Base-by-base conservation (phyloP, 2,797 vertebrate genomes). In the Spondyliosoma cantharus region DNA sequence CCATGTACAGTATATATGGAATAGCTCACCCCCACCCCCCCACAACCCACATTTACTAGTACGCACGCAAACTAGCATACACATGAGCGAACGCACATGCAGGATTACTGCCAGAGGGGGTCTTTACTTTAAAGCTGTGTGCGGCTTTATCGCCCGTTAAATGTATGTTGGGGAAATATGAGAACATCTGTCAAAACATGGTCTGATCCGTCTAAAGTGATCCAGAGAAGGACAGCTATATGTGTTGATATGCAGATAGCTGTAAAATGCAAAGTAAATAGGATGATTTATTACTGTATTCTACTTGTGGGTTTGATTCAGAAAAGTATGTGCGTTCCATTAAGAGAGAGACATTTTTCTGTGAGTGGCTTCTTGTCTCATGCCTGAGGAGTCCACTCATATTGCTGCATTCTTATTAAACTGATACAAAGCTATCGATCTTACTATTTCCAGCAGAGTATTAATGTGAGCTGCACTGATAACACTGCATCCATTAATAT, bases 101-200 rank as follows among this genome's bases (percentile, higher is more conserved):
- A 70, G 61, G 77, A 85, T 87, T 88, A 92, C 83, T 62, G 87
- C 86, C 81, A 50, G 48, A 68, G 90, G 91, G 80, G 76, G 50
- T 69, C 62, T 86, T 84, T 59, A 70, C 75, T 64, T 53, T 63
- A 72, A 81, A 86, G 84, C 80, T 50, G 69, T 16, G 61, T 43
- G 69, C 16, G 25, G 85, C 82, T 91, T 87, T 74, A 91, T 93
- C 64, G 77, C 72, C 88, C 68, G 87, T 87, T 87, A 90, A 92
- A 91, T 88, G 69, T 43, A 74, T 93, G 93, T 92, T 92, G 90
- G 85, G 74, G 32, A 93, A 94, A 94, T 86, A 93, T 53, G 83
- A 79, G 58, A 64, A 76, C 83, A 75, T 84, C 82, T 79, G 89
- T 90, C 89, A 90, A n/a, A 91, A 91, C 84, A 89, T 1, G 7